Conservation (phyloP, 2,113 vertebrate species). For the Noturus placidus region DNA sequence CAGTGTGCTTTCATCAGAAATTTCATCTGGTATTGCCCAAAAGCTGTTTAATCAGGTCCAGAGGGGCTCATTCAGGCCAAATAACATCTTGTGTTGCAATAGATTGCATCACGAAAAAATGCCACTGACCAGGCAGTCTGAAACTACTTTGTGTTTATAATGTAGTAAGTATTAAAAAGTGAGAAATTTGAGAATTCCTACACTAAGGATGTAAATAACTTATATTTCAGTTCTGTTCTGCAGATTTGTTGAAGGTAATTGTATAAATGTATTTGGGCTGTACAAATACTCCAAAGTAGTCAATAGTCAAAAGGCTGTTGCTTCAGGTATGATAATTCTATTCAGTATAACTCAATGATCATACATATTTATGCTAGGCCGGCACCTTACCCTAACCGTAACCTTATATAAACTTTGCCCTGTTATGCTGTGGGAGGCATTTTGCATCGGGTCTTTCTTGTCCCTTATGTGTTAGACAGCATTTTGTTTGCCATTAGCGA, state of each 20-base stretch:
- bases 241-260: background rate
- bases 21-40: conserved; percentile 14
- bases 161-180: background rate
- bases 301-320: background rate
- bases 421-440: background rate
- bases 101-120: conserved; percentile 31
- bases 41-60: conserved; percentile 16
- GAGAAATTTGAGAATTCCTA: background rate
- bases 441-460: background rate
- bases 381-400: background rate
- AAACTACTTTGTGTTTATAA: background rate
- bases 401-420: background rate
- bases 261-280: background rate
- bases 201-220: background rate
- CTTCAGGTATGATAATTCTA: background rate
- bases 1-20: conserved; percentile 9
- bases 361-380: background rate
- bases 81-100: conserved; percentile 17
- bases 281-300: background rate
- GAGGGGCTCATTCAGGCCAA: conserved; percentile 5
- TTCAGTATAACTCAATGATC: background rate
- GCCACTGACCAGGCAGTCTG: background rate
- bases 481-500: background rate
- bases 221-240: background rate
- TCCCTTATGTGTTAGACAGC: background rate